Base-by-base conservation (phyloP, 2,113 vertebrate genomes). In the Elanoides forficatus region DNA sequence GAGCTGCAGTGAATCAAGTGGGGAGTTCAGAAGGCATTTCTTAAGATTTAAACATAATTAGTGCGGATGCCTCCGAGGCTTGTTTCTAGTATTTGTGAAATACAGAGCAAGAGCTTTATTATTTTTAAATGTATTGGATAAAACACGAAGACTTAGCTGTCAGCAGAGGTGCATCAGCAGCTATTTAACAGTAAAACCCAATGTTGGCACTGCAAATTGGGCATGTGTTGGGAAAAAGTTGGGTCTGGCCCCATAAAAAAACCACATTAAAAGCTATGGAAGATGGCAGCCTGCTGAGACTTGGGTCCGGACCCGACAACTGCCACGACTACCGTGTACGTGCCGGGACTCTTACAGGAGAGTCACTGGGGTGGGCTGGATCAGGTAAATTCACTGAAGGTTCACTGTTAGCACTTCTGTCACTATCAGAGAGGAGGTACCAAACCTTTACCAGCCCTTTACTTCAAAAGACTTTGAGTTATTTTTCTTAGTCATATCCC, bases 1-100 rank as follows among this genome's bases (percentile, higher is more conserved):
- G 75, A 82, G 25, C 42, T 30, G n/a, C 75, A 36, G 0, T 16
- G 80, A 90, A 40, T 34, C 2, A 15, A 81, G 50, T 18, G 10
- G 47, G 59, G 32, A 66, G 34, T 43, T 92, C 5, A 1, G 62
- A 80, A 94, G 50, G 78, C n/a, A 25, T 92, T 95, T 88, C 47
- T 79, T 74, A 34, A 87, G 56, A 74, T 72, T 86, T 63, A 84
- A 91, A 60, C 26, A 20, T 80, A 81, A 78, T 93, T 89, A 89
- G 60, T 29, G 48, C 6, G 6, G 56, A 55, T 85, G 48, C 27
- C 62, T 84, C 26, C 1, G 0, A 87, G 65, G 58, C 42, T 72
- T 29, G 7, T 34, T 62, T 91, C 76, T 85, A 45, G 27, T 17
- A 66, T 80, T 81, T 70, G 73, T 60, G 83, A 85, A 89, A 91